Conservation (phyloP, 2,797 vertebrate genomes). For the Dicrostonyx torquatus region DNA sequence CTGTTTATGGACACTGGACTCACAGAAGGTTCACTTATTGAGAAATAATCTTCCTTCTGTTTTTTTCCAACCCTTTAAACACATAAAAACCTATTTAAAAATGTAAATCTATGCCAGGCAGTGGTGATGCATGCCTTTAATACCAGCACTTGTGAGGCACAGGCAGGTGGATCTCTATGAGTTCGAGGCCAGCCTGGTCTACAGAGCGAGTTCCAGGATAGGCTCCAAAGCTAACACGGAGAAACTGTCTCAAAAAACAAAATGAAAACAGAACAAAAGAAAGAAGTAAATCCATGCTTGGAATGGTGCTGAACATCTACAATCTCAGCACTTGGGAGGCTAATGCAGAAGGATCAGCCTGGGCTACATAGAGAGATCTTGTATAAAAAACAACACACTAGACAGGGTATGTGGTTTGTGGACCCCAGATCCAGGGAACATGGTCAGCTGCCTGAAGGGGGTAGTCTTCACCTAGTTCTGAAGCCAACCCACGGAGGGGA, state of each 20-base stretch:
- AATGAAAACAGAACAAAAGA: too few species aligned
- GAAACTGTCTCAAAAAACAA: too few species aligned
- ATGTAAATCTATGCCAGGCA: fast-evolving
- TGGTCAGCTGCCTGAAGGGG: background rate
- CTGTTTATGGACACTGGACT: fast-evolving
- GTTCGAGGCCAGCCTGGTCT: too few species aligned
- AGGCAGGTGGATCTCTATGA: too few species aligned
- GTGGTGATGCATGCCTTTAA: too few species aligned
- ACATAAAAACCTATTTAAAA: background rate
- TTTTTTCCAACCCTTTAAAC: background rate
- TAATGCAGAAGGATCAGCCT: background rate
- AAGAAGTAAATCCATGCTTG: background rate
- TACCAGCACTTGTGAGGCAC: too few species aligned
- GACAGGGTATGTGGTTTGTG: background rate
- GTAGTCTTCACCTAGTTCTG: background rate
- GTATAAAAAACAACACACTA: background rate
- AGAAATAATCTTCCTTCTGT: background rate
- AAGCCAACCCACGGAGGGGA: too few species aligned
- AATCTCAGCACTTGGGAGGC: background rate
- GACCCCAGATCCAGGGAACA: background rate
- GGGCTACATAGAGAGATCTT: background rate
- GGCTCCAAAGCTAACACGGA: too few species aligned
- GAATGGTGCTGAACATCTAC: too few species aligned
- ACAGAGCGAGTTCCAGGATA: too few species aligned
- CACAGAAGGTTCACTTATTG: background rate